Evolutionary conservation across 2,888 invertebrate species (phyloP).

Genomic region (Eristalinus sepulchralis): DNA sequence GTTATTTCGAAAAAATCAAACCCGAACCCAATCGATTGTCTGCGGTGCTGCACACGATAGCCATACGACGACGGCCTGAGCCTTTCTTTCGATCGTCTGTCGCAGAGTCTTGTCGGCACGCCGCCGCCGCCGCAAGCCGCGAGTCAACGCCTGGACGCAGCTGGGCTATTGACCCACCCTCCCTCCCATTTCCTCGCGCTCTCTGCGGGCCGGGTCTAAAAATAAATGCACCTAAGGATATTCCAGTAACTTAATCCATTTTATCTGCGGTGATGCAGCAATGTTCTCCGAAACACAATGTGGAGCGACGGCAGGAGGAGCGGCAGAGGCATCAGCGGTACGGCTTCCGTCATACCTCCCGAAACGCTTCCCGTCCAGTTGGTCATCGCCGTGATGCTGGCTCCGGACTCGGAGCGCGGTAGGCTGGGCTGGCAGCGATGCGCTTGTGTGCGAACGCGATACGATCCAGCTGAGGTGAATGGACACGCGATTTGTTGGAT

Average conservation of each 20-base stretch:
- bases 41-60: slow-evolving; percentile 47
- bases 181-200: not conserved
- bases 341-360: slow-evolving; percentile 11
- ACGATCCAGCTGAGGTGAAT: slow-evolving; percentile 57
- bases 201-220: slow-evolving; percentile 49
- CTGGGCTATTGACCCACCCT: slow-evolving; percentile 54
- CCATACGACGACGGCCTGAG: not conserved
- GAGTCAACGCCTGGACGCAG: slow-evolving; percentile 57
- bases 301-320: not conserved
- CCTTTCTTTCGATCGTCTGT: slow-evolving; percentile 22
- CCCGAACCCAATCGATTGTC: slow-evolving; percentile 61
- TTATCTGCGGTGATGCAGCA: slow-evolving; percentile 49
- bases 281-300: slow-evolving; percentile 18
- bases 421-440: not conserved
- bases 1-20: slow-evolving; percentile 63
- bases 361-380: slow-evolving; percentile 46
- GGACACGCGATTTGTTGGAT: slow-evolving; percentile 64
- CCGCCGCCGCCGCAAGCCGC: slow-evolving; percentile 17
- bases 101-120: slow-evolving; percentile 15
- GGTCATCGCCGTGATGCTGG: slow-evolving; percentile 32
- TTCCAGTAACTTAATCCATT: slow-evolving; percentile 70
- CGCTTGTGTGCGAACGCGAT: slow-evolving; percentile 16
- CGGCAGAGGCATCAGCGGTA: not conserved
- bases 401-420: not conserved
- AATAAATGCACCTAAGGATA: slow-evolving; percentile 68